phyloP scores from a whole-genome alignment of 2,797 vertebrate genomes.

The Eleutherodactylus coqui region DNA sequence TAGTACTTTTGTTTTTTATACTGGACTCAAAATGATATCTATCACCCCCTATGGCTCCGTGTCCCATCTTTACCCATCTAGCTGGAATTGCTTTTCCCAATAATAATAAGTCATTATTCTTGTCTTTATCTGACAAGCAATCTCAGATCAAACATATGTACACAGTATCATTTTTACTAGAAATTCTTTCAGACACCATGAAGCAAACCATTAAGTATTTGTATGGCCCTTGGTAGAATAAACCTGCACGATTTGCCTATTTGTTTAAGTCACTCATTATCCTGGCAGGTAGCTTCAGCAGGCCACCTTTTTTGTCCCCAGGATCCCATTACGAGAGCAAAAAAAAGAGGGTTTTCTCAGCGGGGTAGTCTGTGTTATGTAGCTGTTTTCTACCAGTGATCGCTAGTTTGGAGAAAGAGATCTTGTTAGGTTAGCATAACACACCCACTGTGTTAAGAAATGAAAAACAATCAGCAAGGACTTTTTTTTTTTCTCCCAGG shows the following conservation, averaged over 20 bases:
- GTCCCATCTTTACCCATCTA: neutral
- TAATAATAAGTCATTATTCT: neutral
- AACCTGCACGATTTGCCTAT: conserved; percentile 57
- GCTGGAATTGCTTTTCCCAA: conserved; percentile 11
- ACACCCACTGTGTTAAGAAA: conserved; percentile 53
- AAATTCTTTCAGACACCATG: conserved; percentile 3
- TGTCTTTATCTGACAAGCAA: neutral
- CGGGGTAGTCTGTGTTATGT: conserved; percentile 41
- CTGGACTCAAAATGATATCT: neutral
- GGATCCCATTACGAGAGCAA: conserved; percentile 46
- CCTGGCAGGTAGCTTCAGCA: conserved; percentile 48
- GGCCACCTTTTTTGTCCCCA: conserved; percentile 44
- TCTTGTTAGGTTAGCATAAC: conserved; percentile 55
- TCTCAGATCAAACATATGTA: neutral
- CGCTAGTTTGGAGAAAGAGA: conserved; percentile 35
- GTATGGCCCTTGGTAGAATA: conserved; percentile 38
- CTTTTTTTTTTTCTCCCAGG: conserved; percentile 29
- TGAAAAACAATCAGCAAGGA: conserved; percentile 49
- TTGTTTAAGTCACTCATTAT: conserved; percentile 59
- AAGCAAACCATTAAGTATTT: conserved; percentile 46
- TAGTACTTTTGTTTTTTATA: neutral
- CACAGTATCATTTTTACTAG: conserved; percentile 11
- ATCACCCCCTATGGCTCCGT: neutral
- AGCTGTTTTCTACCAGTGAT: conserved; percentile 39
- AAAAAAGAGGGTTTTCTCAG: conserved; percentile 57